Evolutionary conservation across 2,797 vertebrate species (phyloP).

Genomic region (Sebastes hubbsi): DNA sequence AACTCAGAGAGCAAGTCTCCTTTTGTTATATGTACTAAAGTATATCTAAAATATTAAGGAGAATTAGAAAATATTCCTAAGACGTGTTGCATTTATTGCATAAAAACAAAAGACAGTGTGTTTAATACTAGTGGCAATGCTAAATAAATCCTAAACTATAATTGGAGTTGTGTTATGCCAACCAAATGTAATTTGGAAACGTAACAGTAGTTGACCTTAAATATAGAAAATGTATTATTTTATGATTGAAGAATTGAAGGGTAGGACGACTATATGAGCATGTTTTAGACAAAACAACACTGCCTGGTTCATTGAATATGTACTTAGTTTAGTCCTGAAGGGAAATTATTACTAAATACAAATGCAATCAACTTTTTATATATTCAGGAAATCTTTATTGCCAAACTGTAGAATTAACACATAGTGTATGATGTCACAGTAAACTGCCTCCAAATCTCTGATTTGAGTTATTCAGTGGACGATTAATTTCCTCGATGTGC

Average conservation of each 20-base stretch:
- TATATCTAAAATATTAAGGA: neutral
- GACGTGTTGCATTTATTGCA: neutral
- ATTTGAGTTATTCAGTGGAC: neutral
- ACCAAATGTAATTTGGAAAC: neutral
- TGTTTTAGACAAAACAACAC: conserved; percentile 22
- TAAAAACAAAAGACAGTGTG: neutral
- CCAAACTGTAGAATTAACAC: conserved; percentile 15
- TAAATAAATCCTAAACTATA: neutral
- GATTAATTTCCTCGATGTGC: conserved; percentile 16
- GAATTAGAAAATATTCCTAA: neutral
- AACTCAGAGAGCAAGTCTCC: neutral
- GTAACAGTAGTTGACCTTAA: neutral
- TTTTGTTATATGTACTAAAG: neutral
- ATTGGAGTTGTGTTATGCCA: neutral
- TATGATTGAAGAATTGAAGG: neutral
- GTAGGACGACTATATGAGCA: neutral
- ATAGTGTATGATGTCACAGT: neutral
- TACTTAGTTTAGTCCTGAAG: conserved; percentile 1
- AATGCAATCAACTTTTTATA: conserved; percentile 16
- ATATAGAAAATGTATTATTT: neutral
- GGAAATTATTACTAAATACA: conserved; percentile 9
- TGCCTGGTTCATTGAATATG: conserved; percentile 7
- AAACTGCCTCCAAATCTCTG: conserved; percentile 34
- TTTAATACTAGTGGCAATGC: neutral
- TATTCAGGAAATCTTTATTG: conserved; percentile 22